Percentiles rank a stretch among this genome's conserved stretches.
Evolutionary conservation across 2,113 vertebrate genomes (phyloP).

Genomic region (Sprattus sprattus): DNA sequence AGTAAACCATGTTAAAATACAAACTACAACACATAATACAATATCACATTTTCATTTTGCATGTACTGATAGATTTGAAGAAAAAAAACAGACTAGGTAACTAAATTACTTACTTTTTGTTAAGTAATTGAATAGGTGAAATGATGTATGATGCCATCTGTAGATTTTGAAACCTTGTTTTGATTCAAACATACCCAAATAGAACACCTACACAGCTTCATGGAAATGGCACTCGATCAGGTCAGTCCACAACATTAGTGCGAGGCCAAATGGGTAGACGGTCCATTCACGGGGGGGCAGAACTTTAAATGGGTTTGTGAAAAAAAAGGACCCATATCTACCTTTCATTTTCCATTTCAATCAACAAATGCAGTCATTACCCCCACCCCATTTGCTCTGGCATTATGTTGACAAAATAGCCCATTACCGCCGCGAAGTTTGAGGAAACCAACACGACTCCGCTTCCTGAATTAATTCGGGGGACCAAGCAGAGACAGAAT

Average conservation of each 20-base stretch:
- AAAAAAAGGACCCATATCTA: slow-evolving; percentile 42
- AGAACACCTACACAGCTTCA: background rate
- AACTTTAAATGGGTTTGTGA: slow-evolving; percentile 43
- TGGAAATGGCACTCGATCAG: slow-evolving; percentile 28
- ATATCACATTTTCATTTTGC: background rate
- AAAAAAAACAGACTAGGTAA: no score
- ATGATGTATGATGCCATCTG: background rate
- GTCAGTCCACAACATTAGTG: slow-evolving; percentile 18
- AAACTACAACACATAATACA: background rate
- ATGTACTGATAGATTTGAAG: background rate
- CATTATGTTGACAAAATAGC: slow-evolving; percentile 70
- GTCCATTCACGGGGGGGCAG: slow-evolving; percentile 36
- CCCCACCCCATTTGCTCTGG: slow-evolving; percentile 66
- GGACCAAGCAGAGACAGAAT: slow-evolving; percentile 53
- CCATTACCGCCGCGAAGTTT: slow-evolving; percentile 63
- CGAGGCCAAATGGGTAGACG: slow-evolving; percentile 30
- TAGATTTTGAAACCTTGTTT: background rate
- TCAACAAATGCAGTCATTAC: slow-evolving; percentile 68
- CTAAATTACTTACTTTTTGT: no score
- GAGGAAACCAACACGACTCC: slow-evolving; percentile 50
- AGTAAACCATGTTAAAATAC: background rate
- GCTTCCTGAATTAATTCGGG: slow-evolving; percentile 59
- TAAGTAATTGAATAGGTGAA: background rate
- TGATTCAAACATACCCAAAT: background rate
- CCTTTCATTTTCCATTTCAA: slow-evolving; percentile 56